Evolutionary conservation across 2,888 invertebrate genomes (phyloP), one percentile per base, ranked within the genome.

Genomic region (Leucophenga maculata): DNA sequence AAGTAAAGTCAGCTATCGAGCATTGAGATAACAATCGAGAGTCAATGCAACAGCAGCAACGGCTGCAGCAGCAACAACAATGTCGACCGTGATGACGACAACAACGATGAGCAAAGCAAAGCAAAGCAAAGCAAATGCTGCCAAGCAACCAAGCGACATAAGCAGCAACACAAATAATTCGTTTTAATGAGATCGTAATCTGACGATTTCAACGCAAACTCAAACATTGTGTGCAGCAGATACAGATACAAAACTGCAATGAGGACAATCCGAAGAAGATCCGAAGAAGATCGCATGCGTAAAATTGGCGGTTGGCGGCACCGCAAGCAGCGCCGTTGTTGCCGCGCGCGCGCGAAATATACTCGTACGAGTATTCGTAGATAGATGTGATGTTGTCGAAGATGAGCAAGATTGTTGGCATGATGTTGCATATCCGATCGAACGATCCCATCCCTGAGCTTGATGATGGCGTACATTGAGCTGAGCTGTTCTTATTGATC

Each of bases 131-230:
- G 20, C 62, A 22, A 65, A n/a, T 8, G 20, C 14, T 13, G 14
- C 18, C 26, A 46, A 32, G 26, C 32, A 59, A 26, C 76, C 80
- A 77, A 79, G 76, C 77, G 80, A 85, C 83, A 85, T 84, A 84
- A 79, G 79, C 85, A 85, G 85, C 84, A 78, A 85, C 85, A 85
- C 85, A 85, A 85, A 85, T 86, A 86, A 85, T 85, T 84, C 85
- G 84, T 80, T 85, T 85, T 85, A 85, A 85, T 85, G 85, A 85
- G 85, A 86, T 85, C 85, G 79, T 84, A 84, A 85, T 85, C 86
- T 65, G 71, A 74, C 77, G 78, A 82, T 79, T 80, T 82, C 82
- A 79, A 82, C 82, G 79, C 79, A 80, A 80, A 78, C 79, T 82
- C 79, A 80, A 16, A 46, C 20, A 46, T 20, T 57, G 16, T 52